Conservation (phyloP, 2,888 invertebrate genomes). For the Polymixis lichenea region DNA sequence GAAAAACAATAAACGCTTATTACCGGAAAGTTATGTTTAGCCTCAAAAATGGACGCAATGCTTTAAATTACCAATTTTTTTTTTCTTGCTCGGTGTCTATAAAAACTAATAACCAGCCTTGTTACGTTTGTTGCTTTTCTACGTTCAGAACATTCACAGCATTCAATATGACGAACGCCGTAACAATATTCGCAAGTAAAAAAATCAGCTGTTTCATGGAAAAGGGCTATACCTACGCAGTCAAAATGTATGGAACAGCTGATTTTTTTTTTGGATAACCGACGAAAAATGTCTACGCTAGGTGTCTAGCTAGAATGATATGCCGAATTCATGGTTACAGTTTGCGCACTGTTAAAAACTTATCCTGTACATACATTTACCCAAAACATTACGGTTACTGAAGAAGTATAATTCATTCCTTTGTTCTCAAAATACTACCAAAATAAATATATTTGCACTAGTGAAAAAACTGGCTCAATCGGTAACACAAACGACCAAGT, state of each 20-base stretch:
- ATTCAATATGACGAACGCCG: neutral
- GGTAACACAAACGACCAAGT: conserved; percentile 19
- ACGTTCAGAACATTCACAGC: neutral
- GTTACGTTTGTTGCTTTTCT: neutral
- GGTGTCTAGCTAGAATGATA: no score
- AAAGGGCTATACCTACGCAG: no score
- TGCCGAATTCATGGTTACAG: no score
- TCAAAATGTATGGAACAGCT: no score
- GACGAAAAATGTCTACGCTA: no score
- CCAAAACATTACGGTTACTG: conserved; percentile 6
- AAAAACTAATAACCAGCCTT: neutral
- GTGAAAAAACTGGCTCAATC: conserved; percentile 43
- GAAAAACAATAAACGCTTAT: conserved; percentile 26
- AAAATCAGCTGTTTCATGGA: no score
- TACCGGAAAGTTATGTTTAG: neutral
- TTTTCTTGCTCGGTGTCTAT: neutral
- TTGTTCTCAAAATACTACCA: conserved; percentile 33
- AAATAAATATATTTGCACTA: conserved; percentile 51
- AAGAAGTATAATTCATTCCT: conserved; percentile 7
- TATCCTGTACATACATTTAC: neutral
- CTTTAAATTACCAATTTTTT: neutral
- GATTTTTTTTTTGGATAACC: no score
- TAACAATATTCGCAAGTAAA: conserved; percentile 10
- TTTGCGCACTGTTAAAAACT: no score
- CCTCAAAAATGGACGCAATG: neutral